Evolutionary conservation across 1,140 invertebrate genomes (phyloP).

Genomic region (Drosophila lacteicornis): DNA sequence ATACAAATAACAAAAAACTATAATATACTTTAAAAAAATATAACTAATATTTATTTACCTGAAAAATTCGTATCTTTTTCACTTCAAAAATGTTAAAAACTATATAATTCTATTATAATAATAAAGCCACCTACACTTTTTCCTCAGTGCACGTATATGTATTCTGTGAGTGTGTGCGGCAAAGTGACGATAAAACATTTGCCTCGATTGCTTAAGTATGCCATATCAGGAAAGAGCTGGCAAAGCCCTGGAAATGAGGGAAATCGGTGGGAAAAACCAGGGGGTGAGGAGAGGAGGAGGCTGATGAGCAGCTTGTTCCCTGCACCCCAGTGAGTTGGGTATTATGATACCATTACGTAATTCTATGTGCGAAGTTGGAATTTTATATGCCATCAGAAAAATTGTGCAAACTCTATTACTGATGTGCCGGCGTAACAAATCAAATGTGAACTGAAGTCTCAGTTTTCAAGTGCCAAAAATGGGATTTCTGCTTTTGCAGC

Average conservation of each 20-base stretch:
- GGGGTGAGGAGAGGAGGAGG: background rate
- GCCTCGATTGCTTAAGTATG: conserved; percentile 81
- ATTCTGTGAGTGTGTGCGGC: conserved; percentile 54
- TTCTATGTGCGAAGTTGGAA: conserved; percentile 46
- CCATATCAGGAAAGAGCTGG: conserved; percentile 53
- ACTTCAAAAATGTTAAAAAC: too few species aligned
- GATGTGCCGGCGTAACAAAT: conserved; percentile 34
- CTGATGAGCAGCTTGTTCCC: conserved; percentile 39
- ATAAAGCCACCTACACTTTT: too few species aligned
- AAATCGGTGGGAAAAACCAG: conserved; percentile 15
- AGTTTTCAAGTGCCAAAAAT: background rate
- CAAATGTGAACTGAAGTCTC: conserved; percentile 18
- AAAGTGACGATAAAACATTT: conserved; percentile 83
- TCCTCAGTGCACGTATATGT: conserved; percentile 1
- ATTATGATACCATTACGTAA: conserved; percentile 61
- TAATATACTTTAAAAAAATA: too few species aligned
- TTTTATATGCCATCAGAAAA: conserved; percentile 45
- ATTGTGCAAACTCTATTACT: conserved; percentile 46
- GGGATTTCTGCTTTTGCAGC: conserved; percentile 16
- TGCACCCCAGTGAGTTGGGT: conserved; percentile 63
- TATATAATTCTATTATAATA: too few species aligned
- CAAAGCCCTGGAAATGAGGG: conserved; percentile 45
- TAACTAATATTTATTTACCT: too few species aligned
- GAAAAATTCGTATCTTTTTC: too few species aligned
- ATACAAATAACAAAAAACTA: too few species aligned